Conservation (phyloP, 2,888 invertebrate species). For the Lasius platythorax region DNA sequence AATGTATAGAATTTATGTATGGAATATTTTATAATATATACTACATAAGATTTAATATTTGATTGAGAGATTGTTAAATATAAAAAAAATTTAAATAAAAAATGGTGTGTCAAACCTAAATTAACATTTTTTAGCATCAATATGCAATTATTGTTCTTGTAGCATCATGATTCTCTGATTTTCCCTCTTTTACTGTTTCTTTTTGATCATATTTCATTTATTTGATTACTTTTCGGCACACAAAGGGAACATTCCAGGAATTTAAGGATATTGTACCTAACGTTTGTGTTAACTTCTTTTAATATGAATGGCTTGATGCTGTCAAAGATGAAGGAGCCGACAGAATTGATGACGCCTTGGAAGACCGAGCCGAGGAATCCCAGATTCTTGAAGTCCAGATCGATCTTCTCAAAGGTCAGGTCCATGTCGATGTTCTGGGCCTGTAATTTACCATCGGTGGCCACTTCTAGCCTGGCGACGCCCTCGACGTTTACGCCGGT, state of each 20-base stretch:
- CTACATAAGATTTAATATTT: slow-evolving; percentile 4
- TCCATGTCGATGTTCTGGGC: slow-evolving; percentile 94
- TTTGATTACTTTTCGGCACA: not conserved
- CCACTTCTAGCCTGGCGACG: slow-evolving; percentile 90
- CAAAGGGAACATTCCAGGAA: not conserved
- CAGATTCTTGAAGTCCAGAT: slow-evolving; percentile 94
- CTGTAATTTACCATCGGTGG: slow-evolving; percentile 91
- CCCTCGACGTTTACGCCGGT: slow-evolving; percentile 91
- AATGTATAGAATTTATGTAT: not conserved
- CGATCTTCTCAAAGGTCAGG: slow-evolving; percentile 91
- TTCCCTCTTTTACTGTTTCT: not conserved
- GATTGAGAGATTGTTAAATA: not conserved
- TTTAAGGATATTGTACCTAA: slow-evolving; percentile 82
- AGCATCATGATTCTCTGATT: not conserved
- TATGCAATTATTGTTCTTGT: not conserved
- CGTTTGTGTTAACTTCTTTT: slow-evolving; percentile 91
- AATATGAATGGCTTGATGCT: slow-evolving; percentile 95
- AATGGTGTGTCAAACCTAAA: not conserved
- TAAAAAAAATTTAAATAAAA: not conserved
- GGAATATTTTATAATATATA: not conserved
- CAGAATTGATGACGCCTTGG: slow-evolving; percentile 93
- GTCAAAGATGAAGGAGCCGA: slow-evolving; percentile 94
- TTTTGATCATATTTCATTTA: not conserved
- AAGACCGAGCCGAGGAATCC: slow-evolving; percentile 91
- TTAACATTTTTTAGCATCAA: not conserved